Conservation (phyloP, 1,140 invertebrate genomes). For the Musca domestica region DNA sequence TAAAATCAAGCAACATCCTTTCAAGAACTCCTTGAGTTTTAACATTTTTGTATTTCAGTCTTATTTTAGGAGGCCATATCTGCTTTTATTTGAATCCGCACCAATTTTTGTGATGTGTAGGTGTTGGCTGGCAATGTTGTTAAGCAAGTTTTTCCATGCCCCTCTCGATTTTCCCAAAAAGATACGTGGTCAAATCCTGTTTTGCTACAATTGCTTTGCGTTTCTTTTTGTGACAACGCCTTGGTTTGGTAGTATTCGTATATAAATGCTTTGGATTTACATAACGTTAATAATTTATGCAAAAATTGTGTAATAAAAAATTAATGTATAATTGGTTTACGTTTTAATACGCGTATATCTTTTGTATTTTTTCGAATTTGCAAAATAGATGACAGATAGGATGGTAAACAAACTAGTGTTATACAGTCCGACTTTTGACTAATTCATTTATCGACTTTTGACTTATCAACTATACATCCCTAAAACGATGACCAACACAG, state of each 20-base stretch:
- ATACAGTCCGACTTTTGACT: too few relatives aligned
- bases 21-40: background rate
- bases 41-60: too few relatives aligned
- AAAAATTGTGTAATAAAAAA: background rate
- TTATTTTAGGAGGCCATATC: too few relatives aligned
- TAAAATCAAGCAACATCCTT: background rate
- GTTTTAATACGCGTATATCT: background rate
- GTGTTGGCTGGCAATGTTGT: conserved; percentile 5
- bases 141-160: conserved; percentile 7
- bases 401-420: too few relatives aligned
- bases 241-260: too few relatives aligned
- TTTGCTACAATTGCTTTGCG: background rate
- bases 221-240: background rate
- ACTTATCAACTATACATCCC: too few relatives aligned
- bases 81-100: too few relatives aligned
- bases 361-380: background rate
- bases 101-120: background rate
- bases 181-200: conserved; percentile 5
- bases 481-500: too few relatives aligned
- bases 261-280: background rate
- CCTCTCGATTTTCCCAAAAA: background rate
- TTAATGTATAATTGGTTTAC: background rate
- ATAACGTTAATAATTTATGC: background rate
- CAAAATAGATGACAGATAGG: conserved; percentile 5
- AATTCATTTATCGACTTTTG: too few relatives aligned